Evolutionary conservation across 2,888 invertebrate genomes (phyloP).

Genomic region (Metalampra italica): DNA sequence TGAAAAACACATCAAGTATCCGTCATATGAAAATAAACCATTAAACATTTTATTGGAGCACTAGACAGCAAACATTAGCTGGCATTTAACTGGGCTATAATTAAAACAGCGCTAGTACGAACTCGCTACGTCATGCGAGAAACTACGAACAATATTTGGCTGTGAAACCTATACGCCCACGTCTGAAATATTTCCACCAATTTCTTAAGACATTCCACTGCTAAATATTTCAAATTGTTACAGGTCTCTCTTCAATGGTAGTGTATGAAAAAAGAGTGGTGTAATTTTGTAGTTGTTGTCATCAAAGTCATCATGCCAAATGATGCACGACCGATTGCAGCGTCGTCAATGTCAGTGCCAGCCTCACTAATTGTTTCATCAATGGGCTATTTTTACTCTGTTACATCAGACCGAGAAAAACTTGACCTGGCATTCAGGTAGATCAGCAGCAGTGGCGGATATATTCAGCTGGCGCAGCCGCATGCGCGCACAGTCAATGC

Average conservation of each 20-base stretch:
- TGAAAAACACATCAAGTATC: conserved; percentile 22
- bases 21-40: conserved; percentile 49
- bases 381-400: conserved; percentile 61
- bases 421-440: conserved; percentile 43
- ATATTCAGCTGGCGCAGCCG: neutral
- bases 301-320: conserved; percentile 45
- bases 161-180: conserved; percentile 50
- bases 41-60: conserved; percentile 49
- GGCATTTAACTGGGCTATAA: conserved; percentile 70
- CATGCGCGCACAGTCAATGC: neutral
- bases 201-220: conserved; percentile 11
- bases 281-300: conserved; percentile 6
- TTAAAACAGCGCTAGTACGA: conserved; percentile 47
- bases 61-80: conserved; percentile 54
- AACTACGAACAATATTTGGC: conserved; percentile 46
- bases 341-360: conserved; percentile 71
- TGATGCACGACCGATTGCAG: conserved; percentile 31
- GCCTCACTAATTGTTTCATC: conserved; percentile 57
- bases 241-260: neutral
- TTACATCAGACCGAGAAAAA: conserved; percentile 60
- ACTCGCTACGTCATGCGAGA: conserved; percentile 36
- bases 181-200: conserved; percentile 28
- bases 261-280: neutral
- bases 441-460: conserved; percentile 17
- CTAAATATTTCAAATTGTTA: neutral